Percentiles rank a stretch among this genome's conserved stretches.
phyloP scores from a whole-genome alignment of 23 tunicate genomes.

The Styela plicata region DNA sequence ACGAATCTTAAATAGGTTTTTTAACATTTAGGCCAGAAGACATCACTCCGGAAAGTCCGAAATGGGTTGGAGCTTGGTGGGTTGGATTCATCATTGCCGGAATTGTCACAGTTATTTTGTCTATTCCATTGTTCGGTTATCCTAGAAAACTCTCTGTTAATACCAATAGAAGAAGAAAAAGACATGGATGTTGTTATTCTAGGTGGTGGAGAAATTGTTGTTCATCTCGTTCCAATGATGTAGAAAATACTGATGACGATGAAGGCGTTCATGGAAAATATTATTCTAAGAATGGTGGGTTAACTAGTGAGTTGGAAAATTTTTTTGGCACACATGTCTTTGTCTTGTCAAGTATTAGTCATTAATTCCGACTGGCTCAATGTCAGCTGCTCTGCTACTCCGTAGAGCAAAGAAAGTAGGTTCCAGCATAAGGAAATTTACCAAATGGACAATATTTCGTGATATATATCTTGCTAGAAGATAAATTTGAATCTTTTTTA shows the following conservation, averaged over 20 bases:
- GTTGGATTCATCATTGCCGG: conserved; percentile 63
- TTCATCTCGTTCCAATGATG: not conserved
- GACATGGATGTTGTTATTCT: not conserved
- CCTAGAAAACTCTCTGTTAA: conserved; percentile 31
- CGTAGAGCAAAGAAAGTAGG: too few species aligned
- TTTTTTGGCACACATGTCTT: too few species aligned
- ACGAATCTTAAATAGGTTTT: too few species aligned
- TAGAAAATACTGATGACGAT: not conserved
- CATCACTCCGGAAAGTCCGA: conserved; percentile 65
- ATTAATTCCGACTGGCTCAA: too few species aligned
- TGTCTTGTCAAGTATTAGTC: too few species aligned
- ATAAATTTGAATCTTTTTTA: too few species aligned
- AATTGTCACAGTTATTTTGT: conserved; percentile 29
- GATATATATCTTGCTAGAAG: too few species aligned
- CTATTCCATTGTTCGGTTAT: conserved; percentile 75
- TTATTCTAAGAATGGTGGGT: not conserved
- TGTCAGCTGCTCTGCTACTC: too few species aligned
- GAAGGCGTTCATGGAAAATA: not conserved
- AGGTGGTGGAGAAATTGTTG: conserved; percentile 13
- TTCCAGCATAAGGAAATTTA: too few species aligned
- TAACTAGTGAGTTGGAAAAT: not conserved
- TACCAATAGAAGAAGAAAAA: not conserved
- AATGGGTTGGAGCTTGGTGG: conserved; percentile 98
- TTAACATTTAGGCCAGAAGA: conserved; percentile 27
- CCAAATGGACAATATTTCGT: too few species aligned